Percentiles rank a stretch among this genome's conserved stretches.
Evolutionary conservation across 2,113 vertebrate species (phyloP).

Genomic region (Parus major): DNA sequence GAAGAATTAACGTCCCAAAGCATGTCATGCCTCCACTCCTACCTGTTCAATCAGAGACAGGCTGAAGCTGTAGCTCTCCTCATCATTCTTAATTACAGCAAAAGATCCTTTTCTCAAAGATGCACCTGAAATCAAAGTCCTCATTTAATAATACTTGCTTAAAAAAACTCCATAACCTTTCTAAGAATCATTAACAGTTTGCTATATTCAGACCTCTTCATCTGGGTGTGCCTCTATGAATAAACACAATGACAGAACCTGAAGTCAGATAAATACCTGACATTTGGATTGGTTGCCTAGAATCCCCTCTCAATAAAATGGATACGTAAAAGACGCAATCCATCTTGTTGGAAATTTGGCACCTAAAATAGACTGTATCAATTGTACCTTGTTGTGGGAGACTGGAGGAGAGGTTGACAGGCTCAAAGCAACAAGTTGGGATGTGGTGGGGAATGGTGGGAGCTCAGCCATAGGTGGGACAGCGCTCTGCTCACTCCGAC

Average conservation of each 20-base stretch:
- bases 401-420: not conserved
- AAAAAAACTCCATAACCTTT: not conserved
- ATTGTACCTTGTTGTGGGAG: not conserved
- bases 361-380: not conserved
- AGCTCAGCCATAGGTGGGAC: fast-evolving
- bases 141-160: not conserved
- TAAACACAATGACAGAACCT: not conserved
- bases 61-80: not conserved
- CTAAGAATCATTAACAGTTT: not conserved
- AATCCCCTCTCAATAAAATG: not conserved
- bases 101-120: not conserved
- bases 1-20: not conserved
- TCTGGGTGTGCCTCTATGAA: not conserved
- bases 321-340: not conserved
- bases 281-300: not conserved
- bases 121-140: not conserved
- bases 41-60: not conserved
- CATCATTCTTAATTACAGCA: not conserved
- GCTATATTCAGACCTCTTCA: not conserved
- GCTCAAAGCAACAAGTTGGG: not conserved
- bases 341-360: not conserved
- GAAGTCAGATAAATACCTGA: not conserved
- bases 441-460: not conserved
- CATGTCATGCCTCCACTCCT: not conserved
- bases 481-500: fast-evolving